A percentile compares a stretch with the other conserved stretches of the same genome.
Evolutionary conservation across 2,113 vertebrate genomes (phyloP).

Genomic region (Leuciscus idus): DNA sequence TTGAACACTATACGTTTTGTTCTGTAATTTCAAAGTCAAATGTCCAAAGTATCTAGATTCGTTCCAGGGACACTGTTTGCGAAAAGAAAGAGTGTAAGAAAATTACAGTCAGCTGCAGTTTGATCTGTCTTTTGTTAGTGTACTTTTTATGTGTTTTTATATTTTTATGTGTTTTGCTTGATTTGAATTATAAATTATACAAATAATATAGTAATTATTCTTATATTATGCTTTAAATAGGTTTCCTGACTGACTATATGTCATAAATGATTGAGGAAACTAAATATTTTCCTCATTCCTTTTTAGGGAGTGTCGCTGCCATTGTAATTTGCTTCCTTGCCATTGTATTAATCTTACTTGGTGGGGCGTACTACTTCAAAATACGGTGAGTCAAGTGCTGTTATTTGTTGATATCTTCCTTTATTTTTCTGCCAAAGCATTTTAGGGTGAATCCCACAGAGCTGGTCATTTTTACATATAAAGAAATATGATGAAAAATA

Average conservation of each 20-base stretch:
- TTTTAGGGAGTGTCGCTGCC: constrained; percentile 60
- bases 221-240: background rate
- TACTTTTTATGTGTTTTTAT: no score
- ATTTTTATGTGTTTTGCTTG: background rate
- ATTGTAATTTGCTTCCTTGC: constrained; percentile 57
- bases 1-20: background rate
- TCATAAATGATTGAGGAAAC: background rate
- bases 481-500: no score
- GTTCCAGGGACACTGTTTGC: background rate
- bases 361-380: constrained; percentile 64
- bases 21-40: background rate
- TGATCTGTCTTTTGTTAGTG: background rate
- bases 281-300: constrained; percentile 28
- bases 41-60: background rate
- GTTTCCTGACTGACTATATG: background rate
- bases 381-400: constrained; percentile 61
- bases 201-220: background rate
- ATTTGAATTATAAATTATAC: background rate
- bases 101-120: background rate
- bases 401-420: background rate
- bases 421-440: background rate
- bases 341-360: constrained; percentile 55
- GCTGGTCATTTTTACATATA: background rate
- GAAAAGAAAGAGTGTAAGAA: background rate
- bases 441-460: background rate